phyloP scores from a whole-genome alignment of 2,888 invertebrate species.

The Oscheius sp. region DNA sequence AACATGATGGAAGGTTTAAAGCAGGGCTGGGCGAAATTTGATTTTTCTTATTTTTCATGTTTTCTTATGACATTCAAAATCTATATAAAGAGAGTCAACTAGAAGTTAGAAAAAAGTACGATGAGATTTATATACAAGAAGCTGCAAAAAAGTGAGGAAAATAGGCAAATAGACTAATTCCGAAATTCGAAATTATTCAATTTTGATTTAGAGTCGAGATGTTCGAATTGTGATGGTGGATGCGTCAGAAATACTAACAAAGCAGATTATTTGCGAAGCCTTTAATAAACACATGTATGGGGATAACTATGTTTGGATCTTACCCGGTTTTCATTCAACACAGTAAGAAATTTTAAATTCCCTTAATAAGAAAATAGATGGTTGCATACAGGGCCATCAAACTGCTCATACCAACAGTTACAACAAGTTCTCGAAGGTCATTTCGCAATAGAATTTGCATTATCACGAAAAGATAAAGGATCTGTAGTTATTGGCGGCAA shows the following conservation, averaged over 20 bases:
- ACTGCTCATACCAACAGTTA: conserved; percentile 80
- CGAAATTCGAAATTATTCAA: not conserved
- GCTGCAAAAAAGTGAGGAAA: not conserved
- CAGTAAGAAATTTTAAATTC: conserved; percentile 42
- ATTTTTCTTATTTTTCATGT: too few species aligned
- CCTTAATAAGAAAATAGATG: conserved; percentile 18
- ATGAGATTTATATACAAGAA: too few species aligned
- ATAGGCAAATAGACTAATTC: not conserved
- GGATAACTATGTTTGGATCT: conserved; percentile 91
- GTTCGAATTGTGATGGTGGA: conserved; percentile 93
- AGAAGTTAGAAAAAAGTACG: too few species aligned
- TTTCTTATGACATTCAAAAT: too few species aligned
- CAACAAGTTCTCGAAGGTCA: conserved; percentile 85
- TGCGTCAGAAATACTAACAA: conserved; percentile 92
- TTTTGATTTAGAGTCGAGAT: conserved; percentile 75
- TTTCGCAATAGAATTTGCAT: conserved; percentile 76
- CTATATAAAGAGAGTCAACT: too few species aligned
- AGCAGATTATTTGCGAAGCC: conserved; percentile 74
- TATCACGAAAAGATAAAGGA: conserved; percentile 45
- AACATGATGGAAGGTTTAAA: not conserved
- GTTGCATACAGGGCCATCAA: conserved; percentile 12
- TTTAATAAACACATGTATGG: conserved; percentile 79
- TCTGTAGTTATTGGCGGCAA: conserved; percentile 39
- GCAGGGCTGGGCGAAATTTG: too few species aligned
- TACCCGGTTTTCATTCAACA: conserved; percentile 78